These are phyloP conservation scores for Sebastes cheni DNA, from an alignment of 2,797 vertebrate species.

Conservation along the genomic window DNA sequence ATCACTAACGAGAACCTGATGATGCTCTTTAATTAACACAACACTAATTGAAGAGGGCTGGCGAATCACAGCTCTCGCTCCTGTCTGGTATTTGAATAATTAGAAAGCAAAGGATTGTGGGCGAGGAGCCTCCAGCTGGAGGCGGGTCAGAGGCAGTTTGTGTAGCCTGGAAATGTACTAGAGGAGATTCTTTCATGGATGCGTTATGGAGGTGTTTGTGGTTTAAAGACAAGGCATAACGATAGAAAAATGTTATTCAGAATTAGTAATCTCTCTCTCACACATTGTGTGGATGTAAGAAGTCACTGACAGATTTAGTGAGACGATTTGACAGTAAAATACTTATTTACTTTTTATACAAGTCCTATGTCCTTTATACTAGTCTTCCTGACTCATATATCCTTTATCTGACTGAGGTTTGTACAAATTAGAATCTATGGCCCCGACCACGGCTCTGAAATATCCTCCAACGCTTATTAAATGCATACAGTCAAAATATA, in stretches of 20 bases:
- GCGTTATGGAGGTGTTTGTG: background rate
- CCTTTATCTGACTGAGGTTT: background rate
- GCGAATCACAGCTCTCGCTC: conserved; percentile 67
- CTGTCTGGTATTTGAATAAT: conserved; percentile 67
- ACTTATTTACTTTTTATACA: background rate
- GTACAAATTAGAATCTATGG: too few species aligned
- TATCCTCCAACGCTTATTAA: too few species aligned
- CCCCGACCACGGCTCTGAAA: too few species aligned
- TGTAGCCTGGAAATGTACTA: conserved; percentile 41
- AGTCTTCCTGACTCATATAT: background rate
- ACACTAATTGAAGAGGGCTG: conserved; percentile 75
- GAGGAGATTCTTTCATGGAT: background rate
- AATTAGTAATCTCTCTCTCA: background rate
- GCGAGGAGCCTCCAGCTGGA: conserved; percentile 43
- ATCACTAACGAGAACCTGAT: conserved; percentile 94
- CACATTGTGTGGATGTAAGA: background rate
- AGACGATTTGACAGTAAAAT: background rate
- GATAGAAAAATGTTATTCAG: background rate
- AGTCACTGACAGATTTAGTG: background rate
- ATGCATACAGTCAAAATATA: too few species aligned
- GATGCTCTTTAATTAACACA: conserved; percentile 91
- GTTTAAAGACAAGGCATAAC: background rate
- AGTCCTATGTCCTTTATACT: background rate
- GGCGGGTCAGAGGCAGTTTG: conserved; percentile 22
- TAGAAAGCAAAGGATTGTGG: conserved; percentile 59